phyloP scores from a whole-genome alignment of 2,888 invertebrate species.

The Tricholauxania praeusta region DNA sequence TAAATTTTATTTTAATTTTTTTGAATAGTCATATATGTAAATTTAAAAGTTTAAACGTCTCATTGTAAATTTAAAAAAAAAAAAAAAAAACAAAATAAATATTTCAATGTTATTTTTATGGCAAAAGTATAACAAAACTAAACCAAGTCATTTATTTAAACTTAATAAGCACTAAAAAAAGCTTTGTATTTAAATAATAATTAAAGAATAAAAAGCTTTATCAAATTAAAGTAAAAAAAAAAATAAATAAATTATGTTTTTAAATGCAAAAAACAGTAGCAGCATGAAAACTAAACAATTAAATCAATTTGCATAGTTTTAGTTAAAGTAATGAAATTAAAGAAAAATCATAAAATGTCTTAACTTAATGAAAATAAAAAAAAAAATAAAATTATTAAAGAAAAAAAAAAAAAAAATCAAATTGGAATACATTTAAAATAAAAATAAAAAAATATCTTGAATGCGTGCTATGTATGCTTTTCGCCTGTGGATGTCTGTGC shows the following conservation, averaged over 20 bases:
- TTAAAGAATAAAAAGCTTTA: too few species aligned
- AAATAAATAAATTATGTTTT: neutral
- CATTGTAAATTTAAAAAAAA: conserved; percentile 14
- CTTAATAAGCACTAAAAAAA: neutral
- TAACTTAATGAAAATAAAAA: neutral
- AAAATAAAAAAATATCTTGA: conserved; percentile 31
- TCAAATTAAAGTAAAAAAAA: neutral
- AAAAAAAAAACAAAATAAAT: neutral
- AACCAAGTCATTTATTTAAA: conserved; percentile 21
- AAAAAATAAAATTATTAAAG: conserved; percentile 21
- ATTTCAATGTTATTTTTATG: conserved; percentile 9
- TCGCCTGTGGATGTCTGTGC: conserved; percentile 17
- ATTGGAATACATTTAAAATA: conserved; percentile 33
- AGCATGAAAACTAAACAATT: conserved; percentile 1
- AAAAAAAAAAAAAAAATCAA: conserved; percentile 33
- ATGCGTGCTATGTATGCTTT: conserved; percentile 28
- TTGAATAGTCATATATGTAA: neutral
- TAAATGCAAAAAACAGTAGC: conserved; percentile 1
- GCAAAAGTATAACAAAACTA: conserved; percentile 1
- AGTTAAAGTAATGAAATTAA: conserved; percentile 9
- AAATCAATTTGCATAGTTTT: conserved; percentile 16
- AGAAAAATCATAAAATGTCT: neutral
- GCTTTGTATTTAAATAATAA: too few species aligned
- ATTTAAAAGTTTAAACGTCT: conserved; percentile 10
- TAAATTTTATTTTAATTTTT: neutral